Evolutionary conservation across 1,140 invertebrate species (phyloP), one percentile per base, ranked within the genome.

Genomic region (Calliopsis andreniformis): DNA sequence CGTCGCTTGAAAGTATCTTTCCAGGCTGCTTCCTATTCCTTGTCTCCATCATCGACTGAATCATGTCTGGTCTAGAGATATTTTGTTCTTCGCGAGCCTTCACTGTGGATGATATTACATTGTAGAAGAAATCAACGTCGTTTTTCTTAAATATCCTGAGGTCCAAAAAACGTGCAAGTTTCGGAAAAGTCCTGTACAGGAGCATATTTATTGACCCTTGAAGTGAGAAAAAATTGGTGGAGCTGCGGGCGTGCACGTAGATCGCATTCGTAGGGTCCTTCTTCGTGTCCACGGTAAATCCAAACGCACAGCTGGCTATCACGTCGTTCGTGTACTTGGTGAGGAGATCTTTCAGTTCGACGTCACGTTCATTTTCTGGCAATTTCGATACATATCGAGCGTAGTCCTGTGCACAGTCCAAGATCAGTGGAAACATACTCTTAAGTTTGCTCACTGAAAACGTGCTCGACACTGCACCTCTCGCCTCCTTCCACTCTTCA

Each of bases 271-370:
- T 83, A 0, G 87, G 86, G 2, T 94, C 89, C 25, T 89, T 89
- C n/a, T 93, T 89, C 12, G 71, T 69, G 12, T 84, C 67, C 0
- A 84, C 62, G 7, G 2, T 32, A 1, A 76, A 23, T 0, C 80
- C 80, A 1, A 76, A 83, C 0, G 68, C 77, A 5, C 89, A 91
- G 0, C 89, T 91, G 0, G 93, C 93, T 28, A 94, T 94, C 6
- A 95, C 93, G 80, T 95, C 94, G 45, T 93, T 94, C 0, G 94
- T 92, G 68, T 93, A 94, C 8, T 93, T 91, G 0, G 92, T 91
- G 1, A 79, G 18, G 8, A 20, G 7, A 0, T n/a, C n/a, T 10
- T 79, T 83, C 23, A 79, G 12, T 10, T 83, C 80, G 0, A 58
- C 10, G 10, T 49, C n/a, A 0, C 1, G 63, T 14, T 71, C 25